phyloP scores from a whole-genome alignment of 2,113 vertebrate species.

The Ailurus styani region DNA sequence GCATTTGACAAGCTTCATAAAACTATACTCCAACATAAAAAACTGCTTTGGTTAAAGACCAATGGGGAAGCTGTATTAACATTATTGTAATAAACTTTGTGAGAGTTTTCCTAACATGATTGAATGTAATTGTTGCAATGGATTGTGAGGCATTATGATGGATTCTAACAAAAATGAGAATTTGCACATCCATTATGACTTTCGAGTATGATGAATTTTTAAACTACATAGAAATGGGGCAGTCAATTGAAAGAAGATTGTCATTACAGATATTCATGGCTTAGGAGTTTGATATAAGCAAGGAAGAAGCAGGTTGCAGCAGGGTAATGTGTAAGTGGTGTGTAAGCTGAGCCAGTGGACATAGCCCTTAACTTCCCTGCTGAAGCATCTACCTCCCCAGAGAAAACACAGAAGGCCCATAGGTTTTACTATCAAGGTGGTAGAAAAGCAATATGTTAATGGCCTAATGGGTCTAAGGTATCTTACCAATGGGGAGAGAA shows the following conservation, averaged over 20 bases:
- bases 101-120: slow-evolving; percentile 57
- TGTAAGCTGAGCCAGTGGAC: neutral
- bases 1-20: slow-evolving; percentile 43
- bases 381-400: neutral
- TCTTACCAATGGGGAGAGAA: neutral
- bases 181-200: slow-evolving; percentile 60
- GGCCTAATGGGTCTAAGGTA: neutral
- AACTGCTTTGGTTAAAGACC: slow-evolving; percentile 49
- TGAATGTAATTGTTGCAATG: slow-evolving; percentile 55
- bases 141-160: slow-evolving; percentile 56
- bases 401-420: neutral
- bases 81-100: slow-evolving; percentile 62
- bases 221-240: slow-evolving; percentile 3
- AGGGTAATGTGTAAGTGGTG: neutral
- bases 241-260: slow-evolving; percentile 40
- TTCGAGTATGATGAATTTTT: slow-evolving; percentile 64
- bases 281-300: neutral
- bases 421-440: neutral
- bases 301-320: neutral
- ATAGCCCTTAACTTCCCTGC: neutral
- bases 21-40: slow-evolving; percentile 30
- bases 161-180: slow-evolving; percentile 63
- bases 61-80: slow-evolving; percentile 43
- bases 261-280: neutral
- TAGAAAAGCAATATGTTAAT: neutral